These are phyloP conservation scores for Cephonodes hylas DNA, from an alignment of 2,888 invertebrate species.

Conservation along the genomic window DNA sequence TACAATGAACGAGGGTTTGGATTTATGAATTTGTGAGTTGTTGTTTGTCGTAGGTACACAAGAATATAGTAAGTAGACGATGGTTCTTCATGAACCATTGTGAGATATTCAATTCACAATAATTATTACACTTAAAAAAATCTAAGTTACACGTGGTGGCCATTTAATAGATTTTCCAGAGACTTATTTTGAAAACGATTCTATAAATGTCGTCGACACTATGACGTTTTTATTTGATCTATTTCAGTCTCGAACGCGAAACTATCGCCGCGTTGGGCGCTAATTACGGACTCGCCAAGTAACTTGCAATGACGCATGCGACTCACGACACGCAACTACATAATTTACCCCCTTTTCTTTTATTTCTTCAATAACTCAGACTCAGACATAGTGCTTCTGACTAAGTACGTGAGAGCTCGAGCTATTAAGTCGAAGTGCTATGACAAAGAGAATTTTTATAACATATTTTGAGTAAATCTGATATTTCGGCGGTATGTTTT, in stretches of 20 bases:
- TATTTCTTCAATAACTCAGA: background rate
- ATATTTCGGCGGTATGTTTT: no score
- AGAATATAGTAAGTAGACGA: no score
- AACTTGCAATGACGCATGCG: background rate
- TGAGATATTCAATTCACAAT: no score
- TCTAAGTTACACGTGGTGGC: background rate
- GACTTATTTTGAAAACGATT: background rate
- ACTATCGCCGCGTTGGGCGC: background rate
- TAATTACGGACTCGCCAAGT: background rate
- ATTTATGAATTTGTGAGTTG: no score
- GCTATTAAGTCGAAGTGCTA: background rate
- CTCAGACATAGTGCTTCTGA: background rate
- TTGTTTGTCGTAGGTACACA: no score
- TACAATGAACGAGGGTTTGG: no score
- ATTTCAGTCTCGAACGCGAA: background rate
- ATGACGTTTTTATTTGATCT: slow-evolving; percentile 1
- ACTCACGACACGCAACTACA: background rate
- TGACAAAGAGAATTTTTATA: background rate
- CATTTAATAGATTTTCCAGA: background rate
- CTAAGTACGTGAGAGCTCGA: background rate
- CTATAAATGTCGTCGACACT: background rate
- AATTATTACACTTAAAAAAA: no score
- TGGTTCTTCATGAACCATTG: no score
- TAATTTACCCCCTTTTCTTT: background rate
- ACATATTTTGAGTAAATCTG: background rate